These are phyloP conservation scores for Mamestra configurata DNA, from an alignment of 1,140 invertebrate species.

Conservation along the genomic window DNA sequence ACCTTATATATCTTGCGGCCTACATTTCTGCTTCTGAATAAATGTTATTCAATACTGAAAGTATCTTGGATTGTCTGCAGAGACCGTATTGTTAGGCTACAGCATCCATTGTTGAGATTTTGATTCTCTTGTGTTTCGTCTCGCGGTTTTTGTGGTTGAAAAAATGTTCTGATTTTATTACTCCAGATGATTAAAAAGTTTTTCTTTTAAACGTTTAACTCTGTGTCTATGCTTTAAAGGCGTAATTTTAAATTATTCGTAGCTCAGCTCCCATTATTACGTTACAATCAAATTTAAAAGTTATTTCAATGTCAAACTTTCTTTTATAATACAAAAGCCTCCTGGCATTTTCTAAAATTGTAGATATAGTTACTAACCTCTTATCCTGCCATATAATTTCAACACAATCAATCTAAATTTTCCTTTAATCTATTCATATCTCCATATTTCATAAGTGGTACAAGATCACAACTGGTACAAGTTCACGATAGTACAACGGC, in stretches of 20 bases:
- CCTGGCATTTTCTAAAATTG: no score
- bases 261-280: no score
- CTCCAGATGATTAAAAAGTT: background rate
- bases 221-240: no score
- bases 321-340: no score
- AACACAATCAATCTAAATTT: background rate
- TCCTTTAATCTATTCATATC: background rate
- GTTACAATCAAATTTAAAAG: no score
- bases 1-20: background rate
- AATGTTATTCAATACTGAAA: slow-evolving; percentile 7
- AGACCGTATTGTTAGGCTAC: background rate
- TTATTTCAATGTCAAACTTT: no score
- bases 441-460: background rate
- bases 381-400: background rate
- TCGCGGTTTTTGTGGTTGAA: background rate
- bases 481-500: background rate
- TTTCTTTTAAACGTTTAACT: no score
- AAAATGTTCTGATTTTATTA: background rate
- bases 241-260: no score
- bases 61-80: background rate
- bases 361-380: background rate
- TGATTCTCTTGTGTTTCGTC: background rate
- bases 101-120: background rate
- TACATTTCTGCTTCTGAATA: slow-evolving; percentile 7
- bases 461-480: background rate